These are phyloP conservation scores for Dromius quadrimaculatus DNA, from an alignment of 2,888 invertebrate species.

Conservation along the genomic window DNA sequence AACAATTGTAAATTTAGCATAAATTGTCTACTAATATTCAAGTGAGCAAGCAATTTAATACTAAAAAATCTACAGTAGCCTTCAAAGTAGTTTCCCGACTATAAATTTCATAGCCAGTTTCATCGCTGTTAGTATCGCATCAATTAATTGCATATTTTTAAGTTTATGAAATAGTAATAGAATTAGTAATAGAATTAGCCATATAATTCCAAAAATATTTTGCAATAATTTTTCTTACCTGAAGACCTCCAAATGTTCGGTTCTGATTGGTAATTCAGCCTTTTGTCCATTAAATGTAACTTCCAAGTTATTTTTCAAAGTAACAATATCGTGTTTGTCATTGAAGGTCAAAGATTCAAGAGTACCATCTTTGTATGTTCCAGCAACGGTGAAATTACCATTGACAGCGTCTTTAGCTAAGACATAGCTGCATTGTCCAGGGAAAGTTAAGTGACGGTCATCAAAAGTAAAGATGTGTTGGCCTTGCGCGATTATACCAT, in stretches of 20 bases:
- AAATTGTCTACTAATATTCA: neutral
- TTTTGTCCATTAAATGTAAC: slow-evolving; percentile 76
- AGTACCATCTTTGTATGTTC: slow-evolving; percentile 78
- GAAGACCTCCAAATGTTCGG: slow-evolving; percentile 33
- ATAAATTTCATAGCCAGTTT: no score
- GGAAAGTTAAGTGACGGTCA: slow-evolving; percentile 82
- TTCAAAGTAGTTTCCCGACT: no score
- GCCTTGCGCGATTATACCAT: slow-evolving; percentile 80
- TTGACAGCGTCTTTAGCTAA: slow-evolving; percentile 86
- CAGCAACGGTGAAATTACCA: slow-evolving; percentile 86
- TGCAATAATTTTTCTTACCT: no score
- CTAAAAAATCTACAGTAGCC: no score
- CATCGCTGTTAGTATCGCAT: no score
- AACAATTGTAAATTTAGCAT: neutral
- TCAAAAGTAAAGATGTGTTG: slow-evolving; percentile 92
- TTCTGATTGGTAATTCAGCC: slow-evolving; percentile 54
- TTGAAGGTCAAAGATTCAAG: slow-evolving; percentile 77
- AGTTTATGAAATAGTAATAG: no score
- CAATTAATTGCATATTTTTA: no score
- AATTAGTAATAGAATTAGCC: no score
- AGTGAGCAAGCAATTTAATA: no score
- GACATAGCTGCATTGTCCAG: slow-evolving; percentile 86
- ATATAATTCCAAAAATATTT: no score
- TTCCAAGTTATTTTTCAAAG: slow-evolving; percentile 69
- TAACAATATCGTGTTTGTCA: slow-evolving; percentile 75